These are phyloP conservation scores for Drosophila truncata DNA, from an alignment of 1,140 invertebrate genomes.

Conservation along the genomic window DNA sequence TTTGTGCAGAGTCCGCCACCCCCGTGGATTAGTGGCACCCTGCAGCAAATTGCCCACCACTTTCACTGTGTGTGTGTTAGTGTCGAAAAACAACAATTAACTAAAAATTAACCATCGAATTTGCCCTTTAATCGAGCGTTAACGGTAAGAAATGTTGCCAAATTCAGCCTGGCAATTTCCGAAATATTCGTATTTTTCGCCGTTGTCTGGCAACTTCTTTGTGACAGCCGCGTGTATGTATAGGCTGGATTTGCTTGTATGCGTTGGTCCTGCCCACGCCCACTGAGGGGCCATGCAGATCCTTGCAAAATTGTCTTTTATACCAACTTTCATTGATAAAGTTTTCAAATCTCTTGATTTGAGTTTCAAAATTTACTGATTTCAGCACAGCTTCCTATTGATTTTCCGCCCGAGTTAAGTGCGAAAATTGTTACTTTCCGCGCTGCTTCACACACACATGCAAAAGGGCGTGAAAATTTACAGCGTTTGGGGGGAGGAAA, in stretches of 20 bases:
- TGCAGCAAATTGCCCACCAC: constrained; percentile 69
- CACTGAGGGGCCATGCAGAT: constrained; percentile 12
- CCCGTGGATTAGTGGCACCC: constrained; percentile 80
- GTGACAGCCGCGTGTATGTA: constrained; percentile 41
- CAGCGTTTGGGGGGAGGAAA: neutral
- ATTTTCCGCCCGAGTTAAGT: constrained; percentile 61
- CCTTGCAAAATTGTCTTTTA: neutral
- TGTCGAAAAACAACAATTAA: constrained; percentile 46
- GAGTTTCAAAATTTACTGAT: neutral
- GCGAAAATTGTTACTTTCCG: constrained; percentile 60
- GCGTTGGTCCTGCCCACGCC: constrained; percentile 50
- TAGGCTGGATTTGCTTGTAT: constrained; percentile 35
- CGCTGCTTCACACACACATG: constrained; percentile 32
- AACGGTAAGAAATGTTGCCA: constrained; percentile 31
- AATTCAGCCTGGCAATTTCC: neutral
- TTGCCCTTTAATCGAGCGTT: neutral
- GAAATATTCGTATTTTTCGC: constrained; percentile 32
- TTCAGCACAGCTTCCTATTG: constrained; percentile 58
- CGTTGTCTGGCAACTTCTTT: constrained; percentile 55
- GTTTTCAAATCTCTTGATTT: neutral
- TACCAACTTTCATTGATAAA: neutral
- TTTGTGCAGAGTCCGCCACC: constrained; percentile 78
- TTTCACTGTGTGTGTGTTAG: constrained; percentile 40
- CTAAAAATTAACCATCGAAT: constrained; percentile 21
- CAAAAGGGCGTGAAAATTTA: constrained; percentile 60